These are phyloP conservation scores for Gorsachius goisagi DNA, from an alignment of 2,113 vertebrate genomes.

Conservation along the genomic window DNA sequence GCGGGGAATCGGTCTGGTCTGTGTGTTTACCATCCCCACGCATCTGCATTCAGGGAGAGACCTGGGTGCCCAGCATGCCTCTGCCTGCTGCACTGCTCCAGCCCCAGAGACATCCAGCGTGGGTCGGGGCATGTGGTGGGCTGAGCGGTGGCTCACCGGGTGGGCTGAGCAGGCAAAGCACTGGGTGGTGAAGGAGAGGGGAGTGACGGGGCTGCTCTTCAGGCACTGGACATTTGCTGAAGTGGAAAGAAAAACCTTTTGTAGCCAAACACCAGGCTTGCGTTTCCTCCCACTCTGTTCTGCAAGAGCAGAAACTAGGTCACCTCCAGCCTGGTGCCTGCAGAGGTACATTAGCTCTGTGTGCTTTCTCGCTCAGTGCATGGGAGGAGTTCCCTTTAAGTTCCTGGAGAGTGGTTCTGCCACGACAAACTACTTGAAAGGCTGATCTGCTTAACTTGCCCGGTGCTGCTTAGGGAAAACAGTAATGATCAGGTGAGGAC, in stretches of 20 bases:
- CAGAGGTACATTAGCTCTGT: neutral
- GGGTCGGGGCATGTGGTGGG: neutral
- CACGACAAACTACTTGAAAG: neutral
- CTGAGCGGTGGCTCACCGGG: accelerated
- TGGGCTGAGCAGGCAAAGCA: neutral
- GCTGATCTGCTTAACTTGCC: neutral
- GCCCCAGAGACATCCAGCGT: accelerated
- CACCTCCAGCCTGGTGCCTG: neutral
- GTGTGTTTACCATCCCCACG: neutral
- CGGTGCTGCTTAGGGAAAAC: slow-evolving; percentile 17
- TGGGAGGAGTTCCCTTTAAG: slow-evolving; percentile 27
- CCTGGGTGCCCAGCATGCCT: neutral
- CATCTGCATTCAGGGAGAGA: neutral
- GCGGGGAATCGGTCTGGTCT: neutral
- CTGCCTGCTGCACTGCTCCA: neutral
- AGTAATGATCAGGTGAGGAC: neutral
- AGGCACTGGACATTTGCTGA: neutral
- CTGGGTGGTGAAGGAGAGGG: neutral
- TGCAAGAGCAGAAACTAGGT: slow-evolving; percentile 28
- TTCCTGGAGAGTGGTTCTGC: slow-evolving; percentile 47
- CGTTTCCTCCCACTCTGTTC: neutral
- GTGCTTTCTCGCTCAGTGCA: neutral
- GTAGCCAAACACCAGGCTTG: neutral
- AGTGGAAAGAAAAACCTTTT: neutral
- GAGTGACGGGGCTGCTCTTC: neutral